Base-by-base conservation (phyloP, 2,797 vertebrate genomes). In the Rhinoraja longicauda region DNA sequence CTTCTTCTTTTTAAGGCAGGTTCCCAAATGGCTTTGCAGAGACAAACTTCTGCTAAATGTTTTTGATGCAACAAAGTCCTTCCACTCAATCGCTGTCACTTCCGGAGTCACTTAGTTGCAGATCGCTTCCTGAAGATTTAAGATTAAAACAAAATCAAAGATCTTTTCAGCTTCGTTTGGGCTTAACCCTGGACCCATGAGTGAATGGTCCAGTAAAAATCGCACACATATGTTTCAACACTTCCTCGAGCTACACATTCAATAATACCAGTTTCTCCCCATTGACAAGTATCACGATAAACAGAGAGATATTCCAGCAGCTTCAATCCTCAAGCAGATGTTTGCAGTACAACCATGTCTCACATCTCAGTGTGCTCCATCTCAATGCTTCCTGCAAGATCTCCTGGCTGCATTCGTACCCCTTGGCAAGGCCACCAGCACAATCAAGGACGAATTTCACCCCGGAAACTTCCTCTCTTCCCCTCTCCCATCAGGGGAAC, bases 51-150 rank as follows among this genome's bases (percentile, higher is more conserved):
- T 91, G 62, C 78, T 21, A 77, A 78, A 81, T 78, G 36, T 93
- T 70, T 64, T 53, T 29, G 29, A 13, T 26, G n/a, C 0, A 90
- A 53, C 10, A 4, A n/a, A 39, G 57, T 29, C 24, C 29, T 62
- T 93, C 98, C 95, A 99, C 95, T 99, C 97, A 94, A 72, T 98
- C 98, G 93, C 98, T 99, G 94, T 99, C 98, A 4, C 98, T 99
- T 95, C 97, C 98, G 81, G 99, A 99, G 94, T 99, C 99, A 94
- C 98, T 99, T 94, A 99, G 96, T 96, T 99, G 98, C 93, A 99
- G 97, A 95, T 99, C 99, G 90, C 96, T 99, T 96, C 98, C 98
- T 99, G 97, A 93, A 97, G 96, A 92, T 93, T 95, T 95, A 94
- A 94, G 32, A 94, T 12, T 94, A 93, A 94, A 73, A 94, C 45